These are phyloP conservation scores for Oscheius sp. DNA, from an alignment of 2,888 invertebrate genomes.

Conservation along the genomic window DNA sequence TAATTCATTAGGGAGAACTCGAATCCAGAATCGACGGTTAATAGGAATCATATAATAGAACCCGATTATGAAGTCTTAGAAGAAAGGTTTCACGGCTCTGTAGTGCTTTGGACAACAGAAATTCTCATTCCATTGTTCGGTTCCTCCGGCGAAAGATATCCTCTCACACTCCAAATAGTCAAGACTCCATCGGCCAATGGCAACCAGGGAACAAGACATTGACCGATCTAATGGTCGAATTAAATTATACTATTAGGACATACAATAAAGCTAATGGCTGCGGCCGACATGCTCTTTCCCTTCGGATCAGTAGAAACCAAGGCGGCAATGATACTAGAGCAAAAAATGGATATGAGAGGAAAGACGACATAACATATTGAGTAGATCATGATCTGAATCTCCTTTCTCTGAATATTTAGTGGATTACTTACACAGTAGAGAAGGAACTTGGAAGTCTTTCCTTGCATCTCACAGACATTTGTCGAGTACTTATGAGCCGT, in stretches of 20 bases:
- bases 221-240: not conserved
- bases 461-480: constrained; percentile 28
- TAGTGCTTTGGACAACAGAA: constrained; percentile 13
- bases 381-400: constrained; percentile 24
- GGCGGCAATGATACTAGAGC: constrained; percentile 12
- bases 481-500: constrained; percentile 24
- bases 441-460: constrained; percentile 27
- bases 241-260: not conserved
- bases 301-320: constrained; percentile 7
- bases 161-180: constrained; percentile 23
- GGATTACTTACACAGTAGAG: constrained; percentile 15
- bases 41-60: too few species aligned
- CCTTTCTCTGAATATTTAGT: not conserved
- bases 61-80: too few species aligned
- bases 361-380: constrained; percentile 21
- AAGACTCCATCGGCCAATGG: constrained; percentile 25
- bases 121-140: not conserved
- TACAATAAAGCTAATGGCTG: constrained; percentile 12
- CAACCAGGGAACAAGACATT: constrained; percentile 24
- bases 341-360: constrained; percentile 17
- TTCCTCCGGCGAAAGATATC: constrained; percentile 1
- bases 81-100: not conserved
- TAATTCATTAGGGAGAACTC: too few species aligned
- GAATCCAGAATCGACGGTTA: too few species aligned
- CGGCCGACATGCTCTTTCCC: constrained; percentile 6